These are phyloP conservation scores for Pogoniulus pusillus DNA, from an alignment of 2,797 vertebrate genomes.

Conservation along the genomic window DNA sequence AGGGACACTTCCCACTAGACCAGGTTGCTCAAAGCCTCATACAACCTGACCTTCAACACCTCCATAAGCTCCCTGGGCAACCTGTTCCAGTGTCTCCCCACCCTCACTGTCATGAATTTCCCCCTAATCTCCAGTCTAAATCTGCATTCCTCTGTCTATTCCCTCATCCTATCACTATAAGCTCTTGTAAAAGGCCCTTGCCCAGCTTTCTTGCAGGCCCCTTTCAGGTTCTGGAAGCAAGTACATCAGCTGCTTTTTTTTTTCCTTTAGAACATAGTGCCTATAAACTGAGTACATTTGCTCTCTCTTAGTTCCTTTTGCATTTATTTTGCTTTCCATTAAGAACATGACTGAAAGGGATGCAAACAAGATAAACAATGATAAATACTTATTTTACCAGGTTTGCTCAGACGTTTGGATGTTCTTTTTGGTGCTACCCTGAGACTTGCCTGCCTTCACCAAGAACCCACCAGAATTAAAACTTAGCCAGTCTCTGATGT, in stretches of 20 bases:
- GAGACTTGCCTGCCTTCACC: not conserved
- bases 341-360: not conserved
- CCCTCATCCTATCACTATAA: too few relatives aligned
- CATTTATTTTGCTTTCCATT: not conserved
- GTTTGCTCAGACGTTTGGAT: not conserved
- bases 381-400: not conserved
- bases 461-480: not conserved
- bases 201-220: too few relatives aligned
- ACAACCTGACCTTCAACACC: too few relatives aligned
- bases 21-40: too few relatives aligned
- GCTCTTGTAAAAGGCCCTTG: too few relatives aligned
- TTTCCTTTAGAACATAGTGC: not conserved
- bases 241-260: not conserved
- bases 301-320: not conserved
- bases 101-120: too few relatives aligned
- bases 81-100: too few relatives aligned
- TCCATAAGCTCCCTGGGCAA: too few relatives aligned
- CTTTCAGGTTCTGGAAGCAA: not conserved
- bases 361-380: not conserved
- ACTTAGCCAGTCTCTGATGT: not conserved
- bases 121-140: too few relatives aligned
- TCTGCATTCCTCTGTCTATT: too few relatives aligned
- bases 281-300: not conserved
- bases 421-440: not conserved
- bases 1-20: too few relatives aligned